Evolutionary conservation across 2,113 vertebrate species (phyloP), one percentile per base, ranked within the genome.

Genomic region (Brachypteracias leptosomus): DNA sequence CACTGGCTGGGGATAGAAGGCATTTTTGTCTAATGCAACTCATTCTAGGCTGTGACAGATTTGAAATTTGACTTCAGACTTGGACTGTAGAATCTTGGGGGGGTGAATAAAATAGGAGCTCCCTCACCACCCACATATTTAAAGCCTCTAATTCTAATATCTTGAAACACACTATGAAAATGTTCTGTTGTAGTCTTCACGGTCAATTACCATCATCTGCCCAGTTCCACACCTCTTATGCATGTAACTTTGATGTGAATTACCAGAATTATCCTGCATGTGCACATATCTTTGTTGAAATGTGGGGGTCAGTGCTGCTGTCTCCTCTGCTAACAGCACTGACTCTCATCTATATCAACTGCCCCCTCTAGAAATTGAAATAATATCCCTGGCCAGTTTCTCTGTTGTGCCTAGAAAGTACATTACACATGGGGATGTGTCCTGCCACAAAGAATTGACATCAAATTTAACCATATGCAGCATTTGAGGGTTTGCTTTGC

Each of bases 391-490:
- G 86, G 67, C 88, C 55, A 80, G 44, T 79, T 83, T 71, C 57
- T 94, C 47, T 35, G 58, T 77, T 88, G 68, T 81, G 76, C 80
- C 36, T 80, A 70, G 77, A 71, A 91, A 94, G 65, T 46, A 79
- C 46, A 44, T 79, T 66, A 44, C 13, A 17, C 36, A 46, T 10
- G 44, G 73, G 84, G 92, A 90, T 88, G 42, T 81, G 58, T 89
- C 33, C 90, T 97, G 94, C 95, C 94, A 96, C 71, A 75, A 86
- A 65, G 51, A 76, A 94, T 91, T 91, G 92, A 55, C 65, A 54
- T 92, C 67, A 66, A 84, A 67, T 8, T 87, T 85, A 85, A 58
- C 40, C 24, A 28, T 16, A 55, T 12, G 38, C 62, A 71, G 62
- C 2, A 9, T 87, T 75, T 38, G 65, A 90, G 72, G 38, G 13